Conservation (phyloP, 2,888 invertebrate genomes). For the Cheilosia vernalis region DNA sequence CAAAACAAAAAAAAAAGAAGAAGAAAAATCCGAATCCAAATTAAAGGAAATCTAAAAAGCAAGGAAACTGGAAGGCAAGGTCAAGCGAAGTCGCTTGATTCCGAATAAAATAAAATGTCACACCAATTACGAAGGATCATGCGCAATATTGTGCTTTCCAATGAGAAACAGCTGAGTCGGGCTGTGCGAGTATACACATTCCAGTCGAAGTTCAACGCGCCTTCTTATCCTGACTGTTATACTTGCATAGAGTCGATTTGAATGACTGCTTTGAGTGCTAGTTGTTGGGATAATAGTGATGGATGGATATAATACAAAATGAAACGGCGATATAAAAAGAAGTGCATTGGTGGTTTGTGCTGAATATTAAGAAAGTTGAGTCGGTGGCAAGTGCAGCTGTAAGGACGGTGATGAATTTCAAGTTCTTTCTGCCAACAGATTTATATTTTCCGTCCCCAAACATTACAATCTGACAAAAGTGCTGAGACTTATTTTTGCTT, state of each 20-base stretch:
- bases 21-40: too few species aligned
- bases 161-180: conserved; percentile 57
- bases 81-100: conserved; percentile 42
- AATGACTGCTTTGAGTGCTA: not conserved
- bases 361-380: too few species aligned
- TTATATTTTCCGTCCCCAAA: too few species aligned
- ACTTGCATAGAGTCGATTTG: conserved; percentile 4
- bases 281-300: conserved; percentile 18
- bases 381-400: too few species aligned
- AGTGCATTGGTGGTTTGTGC: too few species aligned
- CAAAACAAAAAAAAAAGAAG: too few species aligned
- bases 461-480: too few species aligned
- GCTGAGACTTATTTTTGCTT: too few species aligned
- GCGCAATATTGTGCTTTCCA: conserved; percentile 45
- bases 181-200: conserved; percentile 1
- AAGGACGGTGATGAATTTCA: too few species aligned
- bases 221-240: conserved; percentile 31
- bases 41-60: not conserved
- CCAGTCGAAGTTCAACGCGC: conserved; percentile 51
- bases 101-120: conserved; percentile 14
- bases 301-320: not conserved
- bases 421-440: too few species aligned
- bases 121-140: conserved; percentile 29
- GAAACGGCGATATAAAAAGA: too few species aligned
- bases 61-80: conserved; percentile 50